Conservation (phyloP, 92 coral and sea anemone genomes). For the Pocillopora meandrina region DNA sequence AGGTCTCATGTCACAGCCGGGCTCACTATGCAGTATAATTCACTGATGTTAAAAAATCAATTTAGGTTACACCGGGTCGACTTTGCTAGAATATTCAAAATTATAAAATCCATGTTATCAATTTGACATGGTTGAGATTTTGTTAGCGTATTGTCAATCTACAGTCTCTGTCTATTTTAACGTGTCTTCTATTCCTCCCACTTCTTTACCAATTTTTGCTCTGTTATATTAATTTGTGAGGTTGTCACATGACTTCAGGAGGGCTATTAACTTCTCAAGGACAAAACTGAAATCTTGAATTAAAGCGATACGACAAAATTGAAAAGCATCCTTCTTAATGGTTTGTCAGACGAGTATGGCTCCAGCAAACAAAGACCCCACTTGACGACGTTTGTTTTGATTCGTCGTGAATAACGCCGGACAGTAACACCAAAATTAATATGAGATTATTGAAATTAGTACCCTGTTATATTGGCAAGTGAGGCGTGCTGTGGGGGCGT, state of each 20-base stretch:
- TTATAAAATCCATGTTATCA: too few relatives aligned
- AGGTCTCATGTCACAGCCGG: background rate
- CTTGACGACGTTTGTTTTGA: constrained; percentile 26
- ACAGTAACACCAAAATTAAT: constrained; percentile 25
- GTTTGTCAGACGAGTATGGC: background rate
- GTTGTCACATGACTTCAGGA: background rate
- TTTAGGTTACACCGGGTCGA: too few relatives aligned
- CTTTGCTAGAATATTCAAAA: too few relatives aligned
- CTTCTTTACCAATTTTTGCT: background rate
- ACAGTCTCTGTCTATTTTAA: background rate
- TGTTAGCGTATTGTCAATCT: background rate
- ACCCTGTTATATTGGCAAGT: constrained; percentile 1
- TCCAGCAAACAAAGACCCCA: background rate
- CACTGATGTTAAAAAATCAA: too few relatives aligned
- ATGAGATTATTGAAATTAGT: constrained; percentile 24
- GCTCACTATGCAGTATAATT: too few relatives aligned
- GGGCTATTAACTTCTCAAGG: background rate
- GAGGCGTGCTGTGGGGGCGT: constrained; percentile 24
- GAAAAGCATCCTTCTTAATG: background rate
- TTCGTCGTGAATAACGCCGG: constrained; percentile 28
- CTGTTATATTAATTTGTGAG: background rate
- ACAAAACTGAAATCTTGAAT: background rate
- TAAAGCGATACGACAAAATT: background rate
- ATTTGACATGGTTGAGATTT: too few relatives aligned
- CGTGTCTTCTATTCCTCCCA: background rate